Conservation (phyloP, 2,113 vertebrate genomes). For the Pterophyllum scalare region DNA sequence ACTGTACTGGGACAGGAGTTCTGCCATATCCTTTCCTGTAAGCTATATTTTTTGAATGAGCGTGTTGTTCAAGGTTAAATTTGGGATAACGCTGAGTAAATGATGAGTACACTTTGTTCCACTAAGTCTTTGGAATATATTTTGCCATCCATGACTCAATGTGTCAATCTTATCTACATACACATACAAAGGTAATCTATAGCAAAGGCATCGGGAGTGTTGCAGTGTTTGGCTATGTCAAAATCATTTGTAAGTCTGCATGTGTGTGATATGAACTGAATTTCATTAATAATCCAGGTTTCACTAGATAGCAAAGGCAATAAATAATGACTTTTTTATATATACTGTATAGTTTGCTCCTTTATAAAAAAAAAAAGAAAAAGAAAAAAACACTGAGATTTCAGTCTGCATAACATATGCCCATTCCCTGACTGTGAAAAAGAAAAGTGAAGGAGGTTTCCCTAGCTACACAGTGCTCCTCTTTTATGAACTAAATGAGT, state of each 20-base stretch:
- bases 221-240: neutral
- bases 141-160: neutral
- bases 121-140: neutral
- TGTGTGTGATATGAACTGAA: constrained; percentile 21
- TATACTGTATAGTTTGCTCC: neutral
- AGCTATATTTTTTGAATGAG: constrained; percentile 8
- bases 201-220: neutral
- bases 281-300: constrained; percentile 38
- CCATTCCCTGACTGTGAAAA: neutral
- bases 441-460: constrained; percentile 1
- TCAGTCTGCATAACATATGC: constrained; percentile 39
- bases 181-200: neutral
- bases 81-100: neutral
- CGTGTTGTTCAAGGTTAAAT: constrained; percentile 33
- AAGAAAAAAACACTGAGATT: neutral
- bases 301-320: constrained; percentile 10
- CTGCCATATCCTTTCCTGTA: neutral
- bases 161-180: constrained; percentile 19
- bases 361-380: neutral
- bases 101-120: neutral
- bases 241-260: constrained; percentile 11
- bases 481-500: constrained; percentile 58
- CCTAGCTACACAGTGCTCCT: constrained; percentile 40
- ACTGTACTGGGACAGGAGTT: constrained; percentile 32
- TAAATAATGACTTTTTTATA: constrained; percentile 1